Percentiles rank a stretch among this genome's conserved stretches.
phyloP scores from a whole-genome alignment of 2,113 vertebrate species.

The Cebus imitator region DNA sequence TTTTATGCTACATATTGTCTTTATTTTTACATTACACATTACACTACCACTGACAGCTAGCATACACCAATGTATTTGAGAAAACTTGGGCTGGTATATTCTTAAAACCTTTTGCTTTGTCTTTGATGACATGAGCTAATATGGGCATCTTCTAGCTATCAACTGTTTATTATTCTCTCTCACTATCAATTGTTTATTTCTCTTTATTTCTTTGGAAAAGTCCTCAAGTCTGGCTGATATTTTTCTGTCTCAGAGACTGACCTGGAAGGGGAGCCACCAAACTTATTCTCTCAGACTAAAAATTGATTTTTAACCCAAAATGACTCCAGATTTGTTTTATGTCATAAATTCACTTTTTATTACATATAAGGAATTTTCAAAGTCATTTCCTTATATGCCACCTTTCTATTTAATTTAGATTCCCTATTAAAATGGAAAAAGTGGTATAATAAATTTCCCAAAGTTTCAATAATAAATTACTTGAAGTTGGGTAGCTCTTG shows the following conservation, averaged over 20 bases:
- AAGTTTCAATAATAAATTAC: not conserved
- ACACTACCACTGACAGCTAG: not conserved
- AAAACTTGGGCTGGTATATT: not conserved
- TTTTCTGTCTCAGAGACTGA: not conserved
- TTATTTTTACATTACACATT: not conserved
- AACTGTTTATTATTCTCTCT: not conserved
- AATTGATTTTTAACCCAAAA: not conserved
- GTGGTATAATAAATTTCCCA: not conserved
- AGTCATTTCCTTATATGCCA: not conserved
- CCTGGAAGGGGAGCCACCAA: not conserved
- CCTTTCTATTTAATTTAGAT: not conserved
- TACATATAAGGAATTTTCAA: not conserved
- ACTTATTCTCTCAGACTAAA: not conserved
- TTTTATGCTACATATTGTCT: not conserved
- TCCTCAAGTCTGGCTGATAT: not conserved
- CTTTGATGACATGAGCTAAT: not conserved
- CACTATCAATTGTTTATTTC: not conserved
- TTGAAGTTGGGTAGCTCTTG: not conserved
- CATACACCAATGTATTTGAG: not conserved
- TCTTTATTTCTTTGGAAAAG: not conserved
- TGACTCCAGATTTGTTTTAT: not conserved
- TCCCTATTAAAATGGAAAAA: not conserved
- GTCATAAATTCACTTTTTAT: not conserved
- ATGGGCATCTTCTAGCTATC: not conserved
- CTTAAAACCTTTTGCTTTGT: not conserved